Evolutionary conservation across 2,113 vertebrate genomes (phyloP).

Genomic region (Pteruthius melanotis): DNA sequence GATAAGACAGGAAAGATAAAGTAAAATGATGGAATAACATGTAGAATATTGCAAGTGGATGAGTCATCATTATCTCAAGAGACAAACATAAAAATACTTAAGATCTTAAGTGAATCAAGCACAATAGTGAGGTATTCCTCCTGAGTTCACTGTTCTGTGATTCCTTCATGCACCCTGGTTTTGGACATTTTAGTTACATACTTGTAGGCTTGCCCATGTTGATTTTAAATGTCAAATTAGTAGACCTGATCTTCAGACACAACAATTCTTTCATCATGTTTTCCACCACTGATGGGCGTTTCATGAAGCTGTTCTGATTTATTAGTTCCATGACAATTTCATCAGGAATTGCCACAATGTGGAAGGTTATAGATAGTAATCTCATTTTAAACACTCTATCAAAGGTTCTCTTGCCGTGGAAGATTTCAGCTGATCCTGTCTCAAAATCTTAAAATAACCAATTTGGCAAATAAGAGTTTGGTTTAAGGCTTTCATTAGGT

Average conservation of each 20-base stretch:
- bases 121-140: neutral
- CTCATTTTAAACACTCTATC: neutral
- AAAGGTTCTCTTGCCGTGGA: neutral
- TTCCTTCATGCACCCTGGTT: neutral
- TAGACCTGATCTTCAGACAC: neutral
- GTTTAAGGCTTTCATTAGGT: neutral
- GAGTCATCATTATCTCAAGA: neutral
- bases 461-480: neutral
- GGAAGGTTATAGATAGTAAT: neutral
- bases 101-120: neutral
- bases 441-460: neutral
- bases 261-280: neutral
- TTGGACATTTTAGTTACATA: neutral
- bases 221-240: neutral
- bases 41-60: neutral
- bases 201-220: neutral
- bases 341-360: neutral
- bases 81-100: neutral
- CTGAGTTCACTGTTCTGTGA: neutral
- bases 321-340: neutral
- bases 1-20: neutral
- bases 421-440: neutral
- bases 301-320: neutral
- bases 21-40: neutral
- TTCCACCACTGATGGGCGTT: accelerated